A percentile compares a stretch with the other conserved stretches of the same genome.
phyloP scores from a whole-genome alignment of 2,113 vertebrate species.

The Stigmatopora argus region DNA sequence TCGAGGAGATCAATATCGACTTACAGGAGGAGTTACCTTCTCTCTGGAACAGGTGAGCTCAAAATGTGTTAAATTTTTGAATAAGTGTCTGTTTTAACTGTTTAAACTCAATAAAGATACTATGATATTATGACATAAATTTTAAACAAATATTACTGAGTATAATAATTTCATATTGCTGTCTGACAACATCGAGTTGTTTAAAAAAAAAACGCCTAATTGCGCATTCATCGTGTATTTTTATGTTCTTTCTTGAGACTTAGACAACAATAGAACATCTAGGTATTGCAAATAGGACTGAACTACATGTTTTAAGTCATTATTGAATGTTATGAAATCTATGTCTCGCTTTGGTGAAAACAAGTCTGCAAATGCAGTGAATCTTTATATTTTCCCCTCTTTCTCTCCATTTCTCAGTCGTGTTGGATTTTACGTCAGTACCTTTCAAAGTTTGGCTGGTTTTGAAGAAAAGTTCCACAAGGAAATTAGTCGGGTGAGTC shows the following conservation, averaged over 20 bases:
- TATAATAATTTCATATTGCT: slow-evolving; percentile 17
- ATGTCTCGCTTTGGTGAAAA: not conserved
- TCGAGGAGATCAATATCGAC: slow-evolving; percentile 95
- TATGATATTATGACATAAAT: no score
- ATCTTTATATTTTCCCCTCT: slow-evolving; percentile 12
- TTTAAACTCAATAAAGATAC: no score
- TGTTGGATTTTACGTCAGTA: slow-evolving; percentile 98
- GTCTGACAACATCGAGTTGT: not conserved
- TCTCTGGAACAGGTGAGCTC: slow-evolving; percentile 91
- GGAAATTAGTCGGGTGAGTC: slow-evolving; percentile 91
- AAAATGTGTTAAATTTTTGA: not conserved
- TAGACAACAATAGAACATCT: not conserved
- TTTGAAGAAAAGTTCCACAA: slow-evolving; percentile 98
- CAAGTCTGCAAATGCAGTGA: not conserved
- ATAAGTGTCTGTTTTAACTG: not conserved
- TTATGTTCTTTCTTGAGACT: not conserved
- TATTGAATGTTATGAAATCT: not conserved
- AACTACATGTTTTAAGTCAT: not conserved
- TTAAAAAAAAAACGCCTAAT: no score
- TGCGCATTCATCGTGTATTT: no score
- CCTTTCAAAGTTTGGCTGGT: slow-evolving; percentile 95
- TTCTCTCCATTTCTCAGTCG: slow-evolving; percentile 71
- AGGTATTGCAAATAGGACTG: not conserved
- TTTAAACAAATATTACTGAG: not conserved
- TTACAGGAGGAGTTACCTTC: slow-evolving; percentile 96